Conservation (phyloP, 2,888 invertebrate species). For the Uloborus plumipes region DNA sequence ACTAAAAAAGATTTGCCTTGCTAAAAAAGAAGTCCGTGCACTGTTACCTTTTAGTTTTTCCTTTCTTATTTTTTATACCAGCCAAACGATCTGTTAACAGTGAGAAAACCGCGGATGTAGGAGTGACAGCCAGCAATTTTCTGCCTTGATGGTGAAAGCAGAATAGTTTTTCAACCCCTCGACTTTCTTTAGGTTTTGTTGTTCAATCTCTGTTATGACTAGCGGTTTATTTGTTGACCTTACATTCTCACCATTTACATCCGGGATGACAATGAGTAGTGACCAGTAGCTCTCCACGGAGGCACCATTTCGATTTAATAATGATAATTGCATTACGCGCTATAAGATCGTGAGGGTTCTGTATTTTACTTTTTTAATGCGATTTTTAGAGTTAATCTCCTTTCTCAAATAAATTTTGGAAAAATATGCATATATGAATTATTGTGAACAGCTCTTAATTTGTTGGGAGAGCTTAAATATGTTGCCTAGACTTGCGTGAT, state of each 20-base stretch:
- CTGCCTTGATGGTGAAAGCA: slow-evolving; percentile 29
- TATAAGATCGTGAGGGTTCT: no score
- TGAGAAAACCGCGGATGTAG: slow-evolving; percentile 25
- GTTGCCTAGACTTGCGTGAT: no score
- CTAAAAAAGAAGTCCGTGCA: slow-evolving; percentile 4
- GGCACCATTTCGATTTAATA: slow-evolving; percentile 2
- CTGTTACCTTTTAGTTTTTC: slow-evolving; percentile 37
- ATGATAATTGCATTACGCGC: no score
- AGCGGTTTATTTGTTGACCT: slow-evolving; percentile 53
- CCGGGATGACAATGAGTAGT: slow-evolving; percentile 44
- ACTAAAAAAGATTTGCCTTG: slow-evolving; percentile 26
- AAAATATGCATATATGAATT: no score
- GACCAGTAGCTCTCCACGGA: slow-evolving; percentile 39
- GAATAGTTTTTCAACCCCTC: slow-evolving; percentile 7
- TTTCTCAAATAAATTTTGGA: no score
- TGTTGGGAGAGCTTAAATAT: no score
- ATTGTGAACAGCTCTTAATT: no score
- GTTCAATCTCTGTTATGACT: slow-evolving; percentile 7
- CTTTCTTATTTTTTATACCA: slow-evolving; percentile 10
- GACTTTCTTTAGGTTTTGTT: slow-evolving; percentile 4
- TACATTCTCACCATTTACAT: slow-evolving; percentile 29
- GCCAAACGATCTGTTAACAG: slow-evolving; percentile 61
- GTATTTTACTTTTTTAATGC: no score
- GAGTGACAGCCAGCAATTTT: slow-evolving; percentile 59
- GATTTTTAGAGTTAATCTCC: no score